Conservation (phyloP, 1,140 invertebrate genomes). For the Caenorhabditis briggsae region DNA sequence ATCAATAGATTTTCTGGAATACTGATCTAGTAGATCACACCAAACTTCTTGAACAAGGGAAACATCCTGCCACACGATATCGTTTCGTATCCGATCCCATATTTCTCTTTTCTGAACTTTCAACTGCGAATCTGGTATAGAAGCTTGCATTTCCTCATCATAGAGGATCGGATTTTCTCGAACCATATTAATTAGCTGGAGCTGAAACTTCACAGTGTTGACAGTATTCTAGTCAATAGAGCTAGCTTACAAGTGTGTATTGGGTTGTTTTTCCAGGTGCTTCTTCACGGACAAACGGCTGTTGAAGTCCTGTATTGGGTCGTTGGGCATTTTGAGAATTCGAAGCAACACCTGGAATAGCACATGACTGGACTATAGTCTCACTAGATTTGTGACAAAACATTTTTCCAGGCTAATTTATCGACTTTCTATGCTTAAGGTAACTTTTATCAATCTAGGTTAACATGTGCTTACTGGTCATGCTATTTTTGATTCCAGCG, state of each 20-base stretch:
- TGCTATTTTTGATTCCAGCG: not conserved
- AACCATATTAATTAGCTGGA: conserved; percentile 37
- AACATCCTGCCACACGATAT: conserved; percentile 15
- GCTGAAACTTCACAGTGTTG: not conserved
- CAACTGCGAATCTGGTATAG: not conserved
- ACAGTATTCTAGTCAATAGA: not conserved
- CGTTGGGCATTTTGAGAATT: not conserved
- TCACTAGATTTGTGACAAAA: too few species aligned
- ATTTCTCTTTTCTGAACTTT: conserved; percentile 3
- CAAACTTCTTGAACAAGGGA: not conserved
- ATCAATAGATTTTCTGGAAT: not conserved
- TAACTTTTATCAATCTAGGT: not conserved
- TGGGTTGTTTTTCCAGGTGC: not conserved
- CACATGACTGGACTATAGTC: too few species aligned
- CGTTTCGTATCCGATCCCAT: conserved; percentile 26
- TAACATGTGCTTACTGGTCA: not conserved
- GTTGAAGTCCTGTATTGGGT: not conserved
- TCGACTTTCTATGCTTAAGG: not conserved
- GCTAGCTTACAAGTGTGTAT: not conserved
- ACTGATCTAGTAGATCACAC: conserved; percentile 26
- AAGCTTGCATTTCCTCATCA: conserved; percentile 10
- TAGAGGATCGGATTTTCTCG: conserved; percentile 7
- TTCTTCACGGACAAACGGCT: conserved; percentile 8
- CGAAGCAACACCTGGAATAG: not conserved
- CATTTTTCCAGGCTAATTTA: not conserved